Evolutionary conservation across 1,140 invertebrate genomes (phyloP).

Genomic region (Muscidifurax raptorellus): DNA sequence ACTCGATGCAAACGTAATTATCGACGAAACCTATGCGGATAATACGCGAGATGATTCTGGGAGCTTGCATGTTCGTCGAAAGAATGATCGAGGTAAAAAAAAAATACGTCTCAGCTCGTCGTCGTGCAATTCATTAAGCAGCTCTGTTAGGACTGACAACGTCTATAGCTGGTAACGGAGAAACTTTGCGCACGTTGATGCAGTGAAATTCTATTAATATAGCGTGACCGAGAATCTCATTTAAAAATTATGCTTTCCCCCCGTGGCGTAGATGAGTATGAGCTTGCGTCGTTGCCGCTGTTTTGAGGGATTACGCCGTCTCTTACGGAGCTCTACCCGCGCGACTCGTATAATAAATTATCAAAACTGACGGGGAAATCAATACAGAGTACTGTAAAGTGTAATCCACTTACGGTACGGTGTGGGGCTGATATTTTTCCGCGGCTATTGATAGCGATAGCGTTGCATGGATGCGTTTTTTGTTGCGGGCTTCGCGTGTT

Average conservation of each 20-base stretch:
- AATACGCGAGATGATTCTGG: too few species aligned
- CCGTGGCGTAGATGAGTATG: background rate
- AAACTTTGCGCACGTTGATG: background rate
- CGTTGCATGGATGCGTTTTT: background rate
- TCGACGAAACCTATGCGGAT: too few species aligned
- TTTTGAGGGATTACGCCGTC: background rate
- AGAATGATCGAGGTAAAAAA: too few species aligned
- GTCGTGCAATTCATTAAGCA: too few species aligned
- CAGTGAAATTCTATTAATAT: slow-evolving; percentile 20
- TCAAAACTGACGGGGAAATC: slow-evolving; percentile 28
- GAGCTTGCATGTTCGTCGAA: too few species aligned
- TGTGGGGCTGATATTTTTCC: background rate
- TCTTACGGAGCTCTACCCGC: background rate
- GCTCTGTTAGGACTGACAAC: too few species aligned
- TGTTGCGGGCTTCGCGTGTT: background rate
- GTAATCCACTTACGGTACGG: background rate
- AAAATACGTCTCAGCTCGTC: too few species aligned
- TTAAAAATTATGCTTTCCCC: slow-evolving; percentile 22
- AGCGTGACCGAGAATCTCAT: slow-evolving; percentile 15
- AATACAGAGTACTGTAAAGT: background rate
- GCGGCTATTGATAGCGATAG: background rate
- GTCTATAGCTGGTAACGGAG: background rate
- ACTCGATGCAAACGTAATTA: too few species aligned
- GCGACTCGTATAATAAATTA: slow-evolving; percentile 2
- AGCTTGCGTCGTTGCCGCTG: background rate